Conservation (phyloP, 2,888 invertebrate genomes). For the Willowsia nigromaculata region DNA sequence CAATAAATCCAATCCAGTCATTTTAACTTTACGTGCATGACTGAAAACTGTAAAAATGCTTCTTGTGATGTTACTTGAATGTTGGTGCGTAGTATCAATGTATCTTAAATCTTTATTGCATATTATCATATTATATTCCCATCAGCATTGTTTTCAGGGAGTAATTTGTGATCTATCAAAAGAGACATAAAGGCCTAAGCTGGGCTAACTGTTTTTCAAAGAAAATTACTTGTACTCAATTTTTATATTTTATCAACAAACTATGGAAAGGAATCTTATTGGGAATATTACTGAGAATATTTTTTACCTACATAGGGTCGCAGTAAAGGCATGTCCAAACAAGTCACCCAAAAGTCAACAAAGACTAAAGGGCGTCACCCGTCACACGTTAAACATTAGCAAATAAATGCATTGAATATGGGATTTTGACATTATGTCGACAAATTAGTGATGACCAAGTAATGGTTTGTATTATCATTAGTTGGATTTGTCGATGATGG, state of each 20-base stretch:
- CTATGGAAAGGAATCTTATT: background rate
- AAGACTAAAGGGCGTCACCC: too few species aligned
- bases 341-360: too few species aligned
- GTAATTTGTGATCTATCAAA: constrained; percentile 3
- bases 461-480: too few species aligned
- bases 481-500: too few species aligned
- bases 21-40: background rate
- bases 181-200: background rate
- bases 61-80: too few species aligned
- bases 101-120: background rate
- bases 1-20: constrained; percentile 36
- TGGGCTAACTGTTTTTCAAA: background rate
- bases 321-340: too few species aligned
- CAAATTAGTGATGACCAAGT: too few species aligned
- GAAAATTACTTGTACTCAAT: background rate
- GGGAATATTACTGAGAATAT: background rate
- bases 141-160: background rate
- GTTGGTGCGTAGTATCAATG: background rate
- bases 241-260: background rate
- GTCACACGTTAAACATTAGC: too few species aligned
- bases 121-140: background rate
- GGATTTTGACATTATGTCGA: too few species aligned
- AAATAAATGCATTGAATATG: too few species aligned
- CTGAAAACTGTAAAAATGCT: background rate
- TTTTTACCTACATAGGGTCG: too few species aligned